Evolutionary conservation across 2,888 invertebrate genomes (phyloP), one percentile per base, ranked within the genome.

Genomic region (Orchesellides sinensis): DNA sequence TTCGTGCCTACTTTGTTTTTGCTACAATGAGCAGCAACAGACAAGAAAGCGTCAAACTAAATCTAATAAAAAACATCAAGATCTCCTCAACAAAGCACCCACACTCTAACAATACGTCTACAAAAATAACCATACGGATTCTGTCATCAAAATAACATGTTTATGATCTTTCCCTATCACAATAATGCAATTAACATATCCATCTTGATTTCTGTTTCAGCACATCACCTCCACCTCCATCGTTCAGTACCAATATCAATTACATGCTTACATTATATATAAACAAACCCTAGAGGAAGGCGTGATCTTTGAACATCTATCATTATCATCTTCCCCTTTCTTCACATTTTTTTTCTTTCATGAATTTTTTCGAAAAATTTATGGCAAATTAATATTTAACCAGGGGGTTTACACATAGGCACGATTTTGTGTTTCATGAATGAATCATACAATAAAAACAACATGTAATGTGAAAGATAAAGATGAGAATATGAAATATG

Each of bases 351-450:
- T 56, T 25, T 25, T 56, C 14, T 14, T 47, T 47, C 17, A 54
- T 19, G 29, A 47, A 61, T 32, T 61, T 29, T 29, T 47, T 14
- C 8, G 61, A 59, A 73, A n/a, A 73, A 73, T 63, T 63, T 63
- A 73, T 73, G 73, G 61, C 49, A 73, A 63, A 73, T 73, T 52
- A 52, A 52, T 52, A 52, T 52, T 52, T 52, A 52, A 52, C 19
- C 52, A 52, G 21, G 3, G 52, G 40, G 40, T 40, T 14, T 8
- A 40, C 4, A 32, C 40, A n/a, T 40, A 40, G 10, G 10, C 40
- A 40, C n/a, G 40, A 8, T n/a, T 40, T n/a, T n/a, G n/a, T n/a
- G n/a, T n/a, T n/a, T n/a, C n/a, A n/a, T n/a, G n/a, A n/a, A 40
- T 40, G 40, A 40, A 40, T 40, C 40, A 40, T 40, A 8, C 10